Conservation (phyloP, 2,888 invertebrate genomes). For the Zele albiditarsus region DNA sequence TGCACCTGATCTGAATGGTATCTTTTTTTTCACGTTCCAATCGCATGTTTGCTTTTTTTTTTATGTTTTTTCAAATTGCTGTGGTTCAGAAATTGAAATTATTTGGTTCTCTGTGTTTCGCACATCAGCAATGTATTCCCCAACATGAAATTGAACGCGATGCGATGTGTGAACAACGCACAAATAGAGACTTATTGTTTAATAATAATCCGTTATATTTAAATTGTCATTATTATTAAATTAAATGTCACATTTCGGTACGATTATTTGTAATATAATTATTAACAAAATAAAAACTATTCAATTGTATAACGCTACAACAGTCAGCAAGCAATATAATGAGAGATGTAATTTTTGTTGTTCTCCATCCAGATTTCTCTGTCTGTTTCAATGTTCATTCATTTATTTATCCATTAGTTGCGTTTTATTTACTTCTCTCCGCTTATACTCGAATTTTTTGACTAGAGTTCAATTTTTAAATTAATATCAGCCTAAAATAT, state of each 20-base stretch:
- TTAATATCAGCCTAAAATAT: slow-evolving; percentile 22
- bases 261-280: not conserved
- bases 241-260: slow-evolving; percentile 3
- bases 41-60: not conserved
- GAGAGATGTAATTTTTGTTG: slow-evolving; percentile 39
- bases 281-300: slow-evolving; percentile 69
- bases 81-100: not conserved
- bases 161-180: not conserved
- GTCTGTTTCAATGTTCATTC: slow-evolving; percentile 19
- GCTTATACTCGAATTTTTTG: not conserved
- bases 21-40: not conserved
- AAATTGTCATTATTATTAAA: slow-evolving; percentile 1
- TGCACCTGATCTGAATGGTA: not conserved
- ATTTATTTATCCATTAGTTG: slow-evolving; percentile 4
- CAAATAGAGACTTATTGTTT: slow-evolving; percentile 3
- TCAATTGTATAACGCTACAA: slow-evolving; percentile 62
- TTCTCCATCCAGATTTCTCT: slow-evolving; percentile 44
- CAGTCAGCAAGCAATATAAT: slow-evolving; percentile 69
- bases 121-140: not conserved
- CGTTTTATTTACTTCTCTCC: not conserved
- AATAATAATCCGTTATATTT: slow-evolving; percentile 4
- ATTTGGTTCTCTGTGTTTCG: too few relatives aligned
- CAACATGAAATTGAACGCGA: not conserved
- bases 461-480: not conserved
- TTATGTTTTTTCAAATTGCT: not conserved